phyloP scores from a whole-genome alignment of 2,888 invertebrate species.

The Spodoptera exigua region DNA sequence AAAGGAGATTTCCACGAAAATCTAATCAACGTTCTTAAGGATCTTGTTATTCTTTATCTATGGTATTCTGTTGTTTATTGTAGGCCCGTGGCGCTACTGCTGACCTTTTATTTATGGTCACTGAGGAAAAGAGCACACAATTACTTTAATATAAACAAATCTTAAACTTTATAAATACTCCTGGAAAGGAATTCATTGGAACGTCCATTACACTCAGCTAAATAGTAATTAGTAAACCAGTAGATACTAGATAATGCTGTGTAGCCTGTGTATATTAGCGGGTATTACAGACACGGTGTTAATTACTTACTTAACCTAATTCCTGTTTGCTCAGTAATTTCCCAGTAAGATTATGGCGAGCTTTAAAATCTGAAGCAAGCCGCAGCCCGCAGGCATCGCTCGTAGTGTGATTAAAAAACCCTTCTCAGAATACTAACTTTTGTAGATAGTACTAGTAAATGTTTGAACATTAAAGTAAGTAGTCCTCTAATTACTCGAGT shows the following conservation, averaged over 20 bases:
- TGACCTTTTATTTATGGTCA: too few species aligned
- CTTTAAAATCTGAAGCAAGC: conserved; percentile 9
- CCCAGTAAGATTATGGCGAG: conserved; percentile 6
- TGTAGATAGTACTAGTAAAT: too few species aligned
- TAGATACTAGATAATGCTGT: background rate
- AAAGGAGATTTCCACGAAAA: conserved; percentile 19
- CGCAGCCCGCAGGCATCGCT: conserved; percentile 3
- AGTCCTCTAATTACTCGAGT: too few species aligned
- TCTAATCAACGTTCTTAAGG: conserved; percentile 40
- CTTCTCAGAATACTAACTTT: background rate
- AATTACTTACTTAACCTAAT: conserved; percentile 38
- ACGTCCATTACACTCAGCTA: background rate
- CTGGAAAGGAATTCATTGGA: too few species aligned
- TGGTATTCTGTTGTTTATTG: conserved; percentile 24
- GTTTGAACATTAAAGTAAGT: too few species aligned
- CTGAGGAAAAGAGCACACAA: too few species aligned
- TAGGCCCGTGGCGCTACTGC: too few species aligned
- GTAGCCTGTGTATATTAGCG: conserved; percentile 1
- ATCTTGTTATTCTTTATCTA: conserved; percentile 25
- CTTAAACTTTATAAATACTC: too few species aligned
- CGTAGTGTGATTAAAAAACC: background rate
- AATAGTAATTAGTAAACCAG: conserved; percentile 8
- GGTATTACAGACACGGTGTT: conserved; percentile 3
- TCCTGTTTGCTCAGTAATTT: conserved; percentile 15
- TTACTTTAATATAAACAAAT: too few species aligned